phyloP scores from a whole-genome alignment of 2,888 invertebrate genomes.

The Rotaria socialis region DNA sequence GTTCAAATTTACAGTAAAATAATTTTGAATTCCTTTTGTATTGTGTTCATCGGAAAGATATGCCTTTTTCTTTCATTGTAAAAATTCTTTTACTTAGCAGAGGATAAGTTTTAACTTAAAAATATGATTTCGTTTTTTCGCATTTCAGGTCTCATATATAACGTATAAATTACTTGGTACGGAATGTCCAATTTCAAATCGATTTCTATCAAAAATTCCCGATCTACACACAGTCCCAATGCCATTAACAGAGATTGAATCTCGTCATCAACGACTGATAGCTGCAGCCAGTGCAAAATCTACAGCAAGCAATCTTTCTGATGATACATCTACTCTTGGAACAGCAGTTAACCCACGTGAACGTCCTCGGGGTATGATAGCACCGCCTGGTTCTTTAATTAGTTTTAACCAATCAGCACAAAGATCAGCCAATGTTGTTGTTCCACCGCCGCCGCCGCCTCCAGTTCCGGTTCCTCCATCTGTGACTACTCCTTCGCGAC shows the following conservation, averaged over 20 bases:
- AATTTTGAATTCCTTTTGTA: too few species aligned
- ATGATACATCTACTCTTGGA: constrained; percentile 20
- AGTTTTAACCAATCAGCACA: not conserved
- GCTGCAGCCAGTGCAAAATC: not conserved
- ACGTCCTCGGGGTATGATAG: constrained; percentile 34
- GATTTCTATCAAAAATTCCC: constrained; percentile 37
- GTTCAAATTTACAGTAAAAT: too few species aligned
- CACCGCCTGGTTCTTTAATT: not conserved
- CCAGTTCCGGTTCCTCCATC: not conserved
- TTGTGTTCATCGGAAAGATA: too few species aligned
- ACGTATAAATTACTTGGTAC: constrained; percentile 70
- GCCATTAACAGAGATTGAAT: constrained; percentile 43
- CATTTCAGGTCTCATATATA: constrained; percentile 70
- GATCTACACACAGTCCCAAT: constrained; percentile 1
- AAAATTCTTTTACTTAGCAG: not conserved
- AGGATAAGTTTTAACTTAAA: too few species aligned
- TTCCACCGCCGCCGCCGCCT: not conserved
- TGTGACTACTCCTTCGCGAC: not conserved
- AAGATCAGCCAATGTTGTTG: not conserved
- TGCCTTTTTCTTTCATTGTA: not conserved
- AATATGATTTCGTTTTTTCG: too few species aligned
- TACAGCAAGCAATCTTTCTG: not conserved
- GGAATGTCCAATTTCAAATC: constrained; percentile 73
- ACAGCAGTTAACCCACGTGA: constrained; percentile 47
- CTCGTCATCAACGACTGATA: not conserved